Base-by-base conservation (phyloP, 2,888 invertebrate genomes). In the Coleophora deauratella region DNA sequence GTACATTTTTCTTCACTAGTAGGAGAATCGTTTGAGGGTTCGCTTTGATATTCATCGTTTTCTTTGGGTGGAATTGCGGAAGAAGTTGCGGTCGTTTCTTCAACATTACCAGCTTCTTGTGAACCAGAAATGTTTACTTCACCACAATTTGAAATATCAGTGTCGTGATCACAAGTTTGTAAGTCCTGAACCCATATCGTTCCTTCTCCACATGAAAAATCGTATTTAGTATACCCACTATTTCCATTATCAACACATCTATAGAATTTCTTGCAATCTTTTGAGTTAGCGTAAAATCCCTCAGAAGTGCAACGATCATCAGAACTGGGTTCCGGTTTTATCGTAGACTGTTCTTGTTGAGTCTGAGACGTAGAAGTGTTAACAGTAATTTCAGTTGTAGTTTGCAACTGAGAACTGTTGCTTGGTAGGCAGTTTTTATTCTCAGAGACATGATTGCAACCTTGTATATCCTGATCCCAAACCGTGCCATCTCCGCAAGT, bases 231-330 rank as follows among this genome's bases (percentile, higher is more conserved):
- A 42, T 67, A 86, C 13, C 75, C 77, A 27, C 78, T 78, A 12
- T 78, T 69, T 1, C 78, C 87, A 43, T 84, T 78, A 37, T 71
- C 66, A 0, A 89, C 89, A 62, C 94, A 94, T 44, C 93, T 86
- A 62, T 92, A 91, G 75, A 94, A 94, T 60, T 91, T 91, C 39
- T 82, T 89, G 55, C 94, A 94, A 61, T 93, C 87, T 40, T 81
- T 75, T 13, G 88, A 79, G 71, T 93, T 88, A 15, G 89, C 88
- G 64, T 90, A 88, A 67, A 91, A 94, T 44, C 93, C 93, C 66
- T 91, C 92, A 49, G 75, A 70, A 14, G 66, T 72, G 62, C 92
- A 92, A 43, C 56, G 39, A 31, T 49, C 52, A 39, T 45, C 49
- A 12, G 38, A 43, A 34, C 50, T 40, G n/a, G 51, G 37, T 37